Conservation (phyloP, 2,888 invertebrate species). For the Eristalis intricaria region DNA sequence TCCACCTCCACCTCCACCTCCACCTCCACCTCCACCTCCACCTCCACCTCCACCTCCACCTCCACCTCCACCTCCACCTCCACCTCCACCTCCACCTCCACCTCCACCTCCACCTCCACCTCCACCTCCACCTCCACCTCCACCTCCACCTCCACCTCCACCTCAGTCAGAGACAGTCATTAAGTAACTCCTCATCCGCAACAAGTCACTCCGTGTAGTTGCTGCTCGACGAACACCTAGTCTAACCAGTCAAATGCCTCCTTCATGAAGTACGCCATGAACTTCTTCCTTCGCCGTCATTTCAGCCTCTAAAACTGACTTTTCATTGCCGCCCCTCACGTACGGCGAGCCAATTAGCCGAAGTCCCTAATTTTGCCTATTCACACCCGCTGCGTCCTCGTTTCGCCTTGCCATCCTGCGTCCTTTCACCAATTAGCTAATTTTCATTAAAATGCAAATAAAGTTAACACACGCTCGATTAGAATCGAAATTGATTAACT, state of each 20-base stretch:
- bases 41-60: too few relatives aligned
- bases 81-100: too few relatives aligned
- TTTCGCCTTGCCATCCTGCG: not conserved
- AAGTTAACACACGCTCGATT: slow-evolving; percentile 70
- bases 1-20: too few relatives aligned
- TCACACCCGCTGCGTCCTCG: not conserved
- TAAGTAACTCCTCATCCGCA: not conserved
- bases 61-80: too few relatives aligned
- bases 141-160: too few relatives aligned
- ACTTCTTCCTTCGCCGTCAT: not conserved
- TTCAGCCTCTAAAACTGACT: slow-evolving; percentile 25
- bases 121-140: too few relatives aligned
- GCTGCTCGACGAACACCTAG: not conserved
- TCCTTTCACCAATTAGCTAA: slow-evolving; percentile 59
- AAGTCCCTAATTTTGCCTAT: slow-evolving; percentile 42
- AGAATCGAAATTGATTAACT: slow-evolving; percentile 69
- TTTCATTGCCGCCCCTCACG: not conserved
- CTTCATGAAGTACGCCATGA: slow-evolving; percentile 1
- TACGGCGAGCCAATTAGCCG: slow-evolving; percentile 27
- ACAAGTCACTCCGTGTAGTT: not conserved
- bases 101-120: too few relatives aligned
- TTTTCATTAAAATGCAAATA: slow-evolving; percentile 71
- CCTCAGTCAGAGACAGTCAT: too few relatives aligned
- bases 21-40: too few relatives aligned
- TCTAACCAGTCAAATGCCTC: not conserved